Percentiles rank a stretch among this genome's conserved stretches.
Conservation (phyloP, 2,888 invertebrate species). For the Troilus luridus region DNA sequence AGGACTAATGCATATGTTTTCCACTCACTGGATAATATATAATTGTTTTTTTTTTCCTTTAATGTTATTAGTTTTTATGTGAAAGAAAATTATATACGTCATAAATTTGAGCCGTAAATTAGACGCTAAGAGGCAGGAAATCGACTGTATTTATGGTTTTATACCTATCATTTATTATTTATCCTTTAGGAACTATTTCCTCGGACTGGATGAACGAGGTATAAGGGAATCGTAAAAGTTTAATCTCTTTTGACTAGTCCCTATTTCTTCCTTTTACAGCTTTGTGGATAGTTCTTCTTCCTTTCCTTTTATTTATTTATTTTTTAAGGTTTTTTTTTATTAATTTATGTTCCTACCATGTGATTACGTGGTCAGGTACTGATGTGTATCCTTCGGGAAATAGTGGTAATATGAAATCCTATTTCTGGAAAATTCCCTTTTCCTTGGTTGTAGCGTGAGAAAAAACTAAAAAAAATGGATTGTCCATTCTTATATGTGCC, state of each 20-base stretch:
- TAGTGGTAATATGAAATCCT: background rate
- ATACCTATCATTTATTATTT: constrained; percentile 2
- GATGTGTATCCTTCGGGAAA: background rate
- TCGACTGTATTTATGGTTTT: background rate
- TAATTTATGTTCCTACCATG: background rate
- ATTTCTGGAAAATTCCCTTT: background rate
- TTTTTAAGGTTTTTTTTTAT: background rate
- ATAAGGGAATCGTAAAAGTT: constrained; percentile 17
- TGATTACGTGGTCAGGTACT: background rate
- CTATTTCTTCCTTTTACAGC: background rate
- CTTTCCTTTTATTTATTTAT: background rate
- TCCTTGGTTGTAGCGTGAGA: background rate
- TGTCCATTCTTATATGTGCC: background rate
- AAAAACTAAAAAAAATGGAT: background rate
- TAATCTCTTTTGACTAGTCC: background rate
- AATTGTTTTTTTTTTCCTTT: background rate
- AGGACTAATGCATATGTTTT: constrained; percentile 1
- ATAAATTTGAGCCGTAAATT: constrained; percentile 19
- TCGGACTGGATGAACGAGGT: background rate
- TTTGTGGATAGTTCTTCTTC: background rate
- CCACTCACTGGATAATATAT: background rate
- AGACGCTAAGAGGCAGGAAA: background rate
- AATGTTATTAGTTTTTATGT: background rate
- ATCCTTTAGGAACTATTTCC: background rate
- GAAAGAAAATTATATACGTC: background rate